Conservation (phyloP, 53 echinoderm and acorn worm genomes). For the Holothuria scabra region DNA sequence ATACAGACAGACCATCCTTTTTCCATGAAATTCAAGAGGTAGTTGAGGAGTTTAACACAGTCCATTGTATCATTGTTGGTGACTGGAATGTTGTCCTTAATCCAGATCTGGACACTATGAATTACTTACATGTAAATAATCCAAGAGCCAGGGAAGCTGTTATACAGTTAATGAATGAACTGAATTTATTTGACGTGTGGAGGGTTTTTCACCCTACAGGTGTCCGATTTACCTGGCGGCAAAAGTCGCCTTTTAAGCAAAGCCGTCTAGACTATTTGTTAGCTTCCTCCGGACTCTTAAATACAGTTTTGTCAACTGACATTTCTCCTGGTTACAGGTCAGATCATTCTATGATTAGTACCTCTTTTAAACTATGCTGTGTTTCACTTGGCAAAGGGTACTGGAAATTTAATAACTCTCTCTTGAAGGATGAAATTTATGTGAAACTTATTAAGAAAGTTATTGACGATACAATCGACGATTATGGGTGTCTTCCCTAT, state of each 20-base stretch:
- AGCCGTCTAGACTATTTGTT: slow-evolving; percentile 24
- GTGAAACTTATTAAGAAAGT: background rate
- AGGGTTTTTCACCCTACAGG: too few species aligned
- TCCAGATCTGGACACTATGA: background rate
- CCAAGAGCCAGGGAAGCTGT: slow-evolving; percentile 13
- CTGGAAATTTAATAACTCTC: slow-evolving; percentile 20
- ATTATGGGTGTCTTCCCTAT: slow-evolving; percentile 4
- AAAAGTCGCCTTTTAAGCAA: slow-evolving; percentile 22
- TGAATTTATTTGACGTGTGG: slow-evolving; percentile 38
- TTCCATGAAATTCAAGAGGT: background rate
- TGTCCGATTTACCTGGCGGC: too few species aligned
- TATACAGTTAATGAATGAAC: background rate
- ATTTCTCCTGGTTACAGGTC: slow-evolving; percentile 23
- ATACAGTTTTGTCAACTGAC: background rate
- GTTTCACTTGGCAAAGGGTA: background rate
- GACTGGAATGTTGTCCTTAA: slow-evolving; percentile 37
- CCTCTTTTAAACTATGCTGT: slow-evolving; percentile 1
- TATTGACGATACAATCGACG: background rate
- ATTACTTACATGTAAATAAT: slow-evolving; percentile 30
- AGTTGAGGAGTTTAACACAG: background rate
- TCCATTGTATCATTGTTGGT: slow-evolving; percentile 17
- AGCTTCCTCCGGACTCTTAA: slow-evolving; percentile 4
- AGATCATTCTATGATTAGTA: slow-evolving; percentile 14
- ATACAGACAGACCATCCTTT: background rate
- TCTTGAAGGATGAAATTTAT: slow-evolving; percentile 4